Conservation (phyloP, 1,140 invertebrate genomes). For the Camponotus floridanus region DNA sequence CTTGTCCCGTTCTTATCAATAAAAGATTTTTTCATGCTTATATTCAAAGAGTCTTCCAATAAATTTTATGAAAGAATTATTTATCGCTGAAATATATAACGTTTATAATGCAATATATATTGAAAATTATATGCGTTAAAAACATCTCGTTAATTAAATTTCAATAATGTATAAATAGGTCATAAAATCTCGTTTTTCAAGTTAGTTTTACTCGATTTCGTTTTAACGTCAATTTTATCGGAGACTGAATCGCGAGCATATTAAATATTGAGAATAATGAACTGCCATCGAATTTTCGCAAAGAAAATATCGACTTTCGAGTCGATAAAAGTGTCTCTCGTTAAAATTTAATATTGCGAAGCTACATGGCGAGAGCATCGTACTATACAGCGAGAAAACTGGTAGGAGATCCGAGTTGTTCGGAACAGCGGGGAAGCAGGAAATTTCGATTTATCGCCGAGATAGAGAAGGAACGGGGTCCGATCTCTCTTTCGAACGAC, state of each 20-base stretch:
- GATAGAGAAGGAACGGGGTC: constrained; percentile 61
- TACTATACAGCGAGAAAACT: constrained; percentile 31
- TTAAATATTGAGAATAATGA: constrained; percentile 34
- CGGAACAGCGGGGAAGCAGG: constrained; percentile 3
- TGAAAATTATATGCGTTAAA: neutral
- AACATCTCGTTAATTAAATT: constrained; percentile 32
- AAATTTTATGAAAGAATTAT: neutral
- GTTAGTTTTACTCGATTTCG: neutral
- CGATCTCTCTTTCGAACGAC: constrained; percentile 47
- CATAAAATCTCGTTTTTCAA: constrained; percentile 29
- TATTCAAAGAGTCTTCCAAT: neutral
- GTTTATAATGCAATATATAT: neutral
- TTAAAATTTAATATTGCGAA: constrained; percentile 48
- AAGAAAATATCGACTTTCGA: neutral
- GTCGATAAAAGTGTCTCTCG: constrained; percentile 6
- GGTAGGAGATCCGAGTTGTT: constrained; percentile 33
- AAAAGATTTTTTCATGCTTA: neutral
- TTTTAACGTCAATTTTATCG: constrained; percentile 18
- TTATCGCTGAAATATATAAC: constrained; percentile 24
- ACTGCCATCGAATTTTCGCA: neutral
- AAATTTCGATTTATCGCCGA: constrained; percentile 69
- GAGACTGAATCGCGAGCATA: neutral
- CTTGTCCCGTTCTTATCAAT: neutral
- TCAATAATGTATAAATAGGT: constrained; percentile 22
- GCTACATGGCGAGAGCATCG: neutral